phyloP scores from a whole-genome alignment of 2,797 vertebrate genomes.

The Acrocephalus scirpaceus region DNA sequence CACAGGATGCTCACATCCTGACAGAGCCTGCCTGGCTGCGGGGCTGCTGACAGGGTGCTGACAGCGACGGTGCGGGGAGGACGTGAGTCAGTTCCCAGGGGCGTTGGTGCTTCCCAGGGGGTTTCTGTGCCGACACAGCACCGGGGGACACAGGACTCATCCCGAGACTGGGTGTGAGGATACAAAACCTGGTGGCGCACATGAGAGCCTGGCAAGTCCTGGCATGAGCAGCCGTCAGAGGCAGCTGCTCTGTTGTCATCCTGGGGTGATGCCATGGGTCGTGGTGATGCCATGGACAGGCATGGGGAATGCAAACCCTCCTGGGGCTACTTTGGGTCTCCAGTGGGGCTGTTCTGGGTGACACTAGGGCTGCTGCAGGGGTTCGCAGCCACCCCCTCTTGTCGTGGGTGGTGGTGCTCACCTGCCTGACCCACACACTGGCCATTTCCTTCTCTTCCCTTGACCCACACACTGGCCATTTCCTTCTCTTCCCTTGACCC shows the following conservation, averaged over 20 bases:
- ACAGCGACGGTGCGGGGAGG: neutral
- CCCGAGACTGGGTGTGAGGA: neutral
- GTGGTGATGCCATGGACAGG: rapidly evolving
- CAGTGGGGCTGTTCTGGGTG: neutral
- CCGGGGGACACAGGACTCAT: neutral
- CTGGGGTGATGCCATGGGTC: neutral
- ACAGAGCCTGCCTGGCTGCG: neutral
- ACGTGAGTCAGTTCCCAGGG: neutral
- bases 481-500: neutral
- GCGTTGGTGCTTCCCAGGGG: neutral
- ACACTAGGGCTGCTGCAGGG: neutral
- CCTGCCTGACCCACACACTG: neutral
- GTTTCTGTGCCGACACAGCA: neutral
- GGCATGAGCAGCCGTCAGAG: rapidly evolving
- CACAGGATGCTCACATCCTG: neutral
- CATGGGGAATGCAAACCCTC: rapidly evolving
- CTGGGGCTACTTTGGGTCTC: neutral
- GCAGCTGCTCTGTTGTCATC: rapidly evolving
- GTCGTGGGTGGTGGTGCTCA: rapidly evolving
- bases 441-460: neutral
- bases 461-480: neutral
- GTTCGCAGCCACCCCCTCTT: neutral
- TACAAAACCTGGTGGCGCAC: rapidly evolving
- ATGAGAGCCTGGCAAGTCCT: neutral
- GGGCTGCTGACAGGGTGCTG: neutral